Evolutionary conservation across 2,797 vertebrate genomes (phyloP).

Genomic region (Tragopan temminckii): DNA sequence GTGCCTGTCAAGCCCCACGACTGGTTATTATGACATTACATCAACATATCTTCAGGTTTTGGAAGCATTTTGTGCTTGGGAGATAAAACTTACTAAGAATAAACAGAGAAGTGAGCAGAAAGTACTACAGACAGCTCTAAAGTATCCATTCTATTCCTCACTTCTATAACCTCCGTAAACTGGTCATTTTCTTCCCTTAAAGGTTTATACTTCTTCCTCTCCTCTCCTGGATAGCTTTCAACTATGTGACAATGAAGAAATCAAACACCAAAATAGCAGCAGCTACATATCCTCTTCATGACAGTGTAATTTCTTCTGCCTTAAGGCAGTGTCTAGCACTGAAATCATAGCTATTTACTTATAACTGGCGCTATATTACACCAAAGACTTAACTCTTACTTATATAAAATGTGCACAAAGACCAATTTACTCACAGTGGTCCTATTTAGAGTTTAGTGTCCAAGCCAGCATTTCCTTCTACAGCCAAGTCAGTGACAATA

Average conservation of each 20-base stretch:
- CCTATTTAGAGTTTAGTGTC: slow-evolving; percentile 39
- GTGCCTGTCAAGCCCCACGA: background rate
- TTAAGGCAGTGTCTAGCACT: slow-evolving; percentile 91
- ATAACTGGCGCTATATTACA: slow-evolving; percentile 89
- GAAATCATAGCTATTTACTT: slow-evolving; percentile 96
- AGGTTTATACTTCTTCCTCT: slow-evolving; percentile 79
- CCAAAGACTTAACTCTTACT: slow-evolving; percentile 82
- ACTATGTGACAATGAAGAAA: slow-evolving; percentile 92
- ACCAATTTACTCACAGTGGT: slow-evolving; percentile 62
- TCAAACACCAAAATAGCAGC: slow-evolving; percentile 88
- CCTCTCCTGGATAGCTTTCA: slow-evolving; percentile 92
- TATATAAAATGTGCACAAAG: slow-evolving; percentile 62
- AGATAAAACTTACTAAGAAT: background rate
- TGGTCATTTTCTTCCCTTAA: slow-evolving; percentile 67
- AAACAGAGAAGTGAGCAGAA: background rate
- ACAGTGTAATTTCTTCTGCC: slow-evolving; percentile 97
- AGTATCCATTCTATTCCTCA: background rate
- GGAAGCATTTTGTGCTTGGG: background rate
- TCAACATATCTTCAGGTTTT: background rate
- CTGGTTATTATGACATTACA: background rate
- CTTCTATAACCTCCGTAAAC: background rate
- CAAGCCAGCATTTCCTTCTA: slow-evolving; percentile 31
- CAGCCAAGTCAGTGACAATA: slow-evolving; percentile 19
- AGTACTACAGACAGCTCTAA: background rate
- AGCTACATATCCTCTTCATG: slow-evolving; percentile 92